Evolutionary conservation across 2,113 vertebrate species (phyloP).

Genomic region (Hippocampus comes): DNA sequence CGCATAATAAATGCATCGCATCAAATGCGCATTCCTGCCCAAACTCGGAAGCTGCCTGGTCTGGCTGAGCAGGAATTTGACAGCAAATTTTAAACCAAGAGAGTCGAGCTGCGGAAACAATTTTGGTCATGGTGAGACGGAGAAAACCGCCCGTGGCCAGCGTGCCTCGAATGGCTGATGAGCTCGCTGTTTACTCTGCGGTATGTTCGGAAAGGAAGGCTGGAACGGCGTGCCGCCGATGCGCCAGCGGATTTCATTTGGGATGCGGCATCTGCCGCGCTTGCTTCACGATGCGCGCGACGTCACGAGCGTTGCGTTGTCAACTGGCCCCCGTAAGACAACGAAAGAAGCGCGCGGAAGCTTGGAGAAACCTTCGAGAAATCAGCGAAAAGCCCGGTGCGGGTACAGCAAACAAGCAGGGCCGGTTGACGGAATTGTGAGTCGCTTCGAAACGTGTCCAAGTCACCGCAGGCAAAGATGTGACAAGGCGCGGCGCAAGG

Average conservation of each 20-base stretch:
- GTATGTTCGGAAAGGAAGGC: constrained; percentile 3
- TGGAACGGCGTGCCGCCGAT: not conserved
- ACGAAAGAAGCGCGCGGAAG: not conserved
- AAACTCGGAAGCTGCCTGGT: constrained; percentile 2
- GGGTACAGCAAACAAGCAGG: not conserved
- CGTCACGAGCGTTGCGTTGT: constrained; percentile 2
- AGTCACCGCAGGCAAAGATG: not conserved
- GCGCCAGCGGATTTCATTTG: constrained; percentile 3
- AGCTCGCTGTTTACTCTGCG: constrained; percentile 25
- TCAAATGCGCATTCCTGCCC: constrained; percentile 1
- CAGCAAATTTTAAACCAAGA: not conserved
- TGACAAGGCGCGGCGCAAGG: constrained; percentile 8
- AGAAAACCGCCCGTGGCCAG: constrained; percentile 22
- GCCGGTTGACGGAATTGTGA: constrained; percentile 9
- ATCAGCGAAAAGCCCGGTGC: too few relatives aligned
- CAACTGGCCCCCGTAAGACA: constrained; percentile 4
- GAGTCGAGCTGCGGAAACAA: not conserved
- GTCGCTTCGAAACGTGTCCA: not conserved
- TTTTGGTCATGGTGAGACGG: constrained; percentile 12
- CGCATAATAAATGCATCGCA: not conserved
- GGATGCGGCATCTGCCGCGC: not conserved
- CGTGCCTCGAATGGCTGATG: constrained; percentile 35
- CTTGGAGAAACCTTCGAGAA: too few relatives aligned
- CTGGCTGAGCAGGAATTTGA: constrained; percentile 1
- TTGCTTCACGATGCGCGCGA: not conserved